Evolutionary conservation across 2,113 vertebrate genomes (phyloP).

Genomic region (Climacteris rufus): DNA sequence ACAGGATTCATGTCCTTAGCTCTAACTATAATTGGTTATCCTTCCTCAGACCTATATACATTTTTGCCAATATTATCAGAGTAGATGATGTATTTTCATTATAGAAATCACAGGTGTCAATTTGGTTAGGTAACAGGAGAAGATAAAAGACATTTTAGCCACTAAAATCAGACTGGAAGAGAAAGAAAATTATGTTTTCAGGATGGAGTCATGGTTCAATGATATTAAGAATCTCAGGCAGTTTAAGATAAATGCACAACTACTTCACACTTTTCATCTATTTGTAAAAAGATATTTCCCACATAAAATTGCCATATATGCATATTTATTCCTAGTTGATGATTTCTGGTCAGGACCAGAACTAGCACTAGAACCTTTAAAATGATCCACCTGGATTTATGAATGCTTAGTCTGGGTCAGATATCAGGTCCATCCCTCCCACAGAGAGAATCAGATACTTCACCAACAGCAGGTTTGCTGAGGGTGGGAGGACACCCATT

Average conservation of each 20-base stretch:
- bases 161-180: background rate
- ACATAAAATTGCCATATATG: background rate
- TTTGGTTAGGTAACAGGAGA: background rate
- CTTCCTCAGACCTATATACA: background rate
- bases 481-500: background rate
- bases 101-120: background rate
- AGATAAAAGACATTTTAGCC: background rate
- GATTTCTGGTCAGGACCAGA: background rate
- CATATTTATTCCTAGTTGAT: background rate
- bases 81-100: background rate
- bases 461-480: background rate
- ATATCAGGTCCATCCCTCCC: background rate
- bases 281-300: background rate
- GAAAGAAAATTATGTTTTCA: background rate
- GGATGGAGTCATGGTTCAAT: background rate
- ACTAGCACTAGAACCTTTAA: background rate
- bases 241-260: background rate
- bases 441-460: background rate
- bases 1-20: background rate
- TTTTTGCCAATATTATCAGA: background rate
- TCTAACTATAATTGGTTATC: background rate
- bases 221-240: background rate
- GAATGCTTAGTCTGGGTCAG: fast-evolving
- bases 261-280: background rate
- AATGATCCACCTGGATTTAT: background rate